Percentiles rank a stretch among this genome's conserved stretches.
These are phyloP conservation scores for Sitta carolinensis DNA, from an alignment of 2,797 vertebrate species.

Conservation along the genomic window DNA sequence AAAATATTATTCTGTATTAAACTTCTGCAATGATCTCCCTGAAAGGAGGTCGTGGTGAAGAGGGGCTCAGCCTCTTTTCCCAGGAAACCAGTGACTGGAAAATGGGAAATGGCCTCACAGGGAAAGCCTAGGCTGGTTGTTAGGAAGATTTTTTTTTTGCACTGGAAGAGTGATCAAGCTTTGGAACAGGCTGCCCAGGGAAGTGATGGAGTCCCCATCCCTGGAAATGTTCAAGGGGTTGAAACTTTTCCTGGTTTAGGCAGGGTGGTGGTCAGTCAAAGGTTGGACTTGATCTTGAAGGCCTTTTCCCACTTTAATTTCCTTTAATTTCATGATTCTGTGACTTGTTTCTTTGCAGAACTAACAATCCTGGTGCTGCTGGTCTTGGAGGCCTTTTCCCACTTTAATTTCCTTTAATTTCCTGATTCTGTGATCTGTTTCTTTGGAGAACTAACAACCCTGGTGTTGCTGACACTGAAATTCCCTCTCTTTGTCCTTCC, in stretches of 20 bases:
- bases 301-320: background rate
- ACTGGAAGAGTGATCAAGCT: background rate
- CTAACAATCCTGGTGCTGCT: background rate
- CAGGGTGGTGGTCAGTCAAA: background rate
- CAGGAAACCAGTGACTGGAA: background rate
- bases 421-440: background rate
- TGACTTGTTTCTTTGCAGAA: background rate
- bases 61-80: background rate
- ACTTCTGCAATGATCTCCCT: background rate
- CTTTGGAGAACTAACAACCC: background rate
- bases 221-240: background rate
- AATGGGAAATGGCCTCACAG: background rate
- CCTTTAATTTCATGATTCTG: fast-evolving
- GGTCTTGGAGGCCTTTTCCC: background rate
- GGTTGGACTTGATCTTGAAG: background rate
- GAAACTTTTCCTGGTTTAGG: too few species aligned
- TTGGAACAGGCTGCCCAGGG: background rate
- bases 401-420: background rate
- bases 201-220: background rate
- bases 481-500: background rate
- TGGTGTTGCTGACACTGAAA: background rate
- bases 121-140: background rate
- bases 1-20: background rate
- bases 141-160: too few species aligned
- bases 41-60: background rate